Conservation (phyloP, 2,888 invertebrate species). For the Emmelina monodactyla region DNA sequence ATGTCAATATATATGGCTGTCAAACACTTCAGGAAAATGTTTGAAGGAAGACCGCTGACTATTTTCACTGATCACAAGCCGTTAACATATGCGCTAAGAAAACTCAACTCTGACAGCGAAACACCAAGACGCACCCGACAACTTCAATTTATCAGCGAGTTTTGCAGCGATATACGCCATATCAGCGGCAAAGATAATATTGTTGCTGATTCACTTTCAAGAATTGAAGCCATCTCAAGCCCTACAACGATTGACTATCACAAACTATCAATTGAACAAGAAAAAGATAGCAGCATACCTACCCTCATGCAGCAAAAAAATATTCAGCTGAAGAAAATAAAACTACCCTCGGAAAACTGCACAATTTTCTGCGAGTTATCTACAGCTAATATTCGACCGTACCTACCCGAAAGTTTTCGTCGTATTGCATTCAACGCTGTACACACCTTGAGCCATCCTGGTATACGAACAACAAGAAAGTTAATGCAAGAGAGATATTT, state of each 20-base stretch:
- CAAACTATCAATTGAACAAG: no score
- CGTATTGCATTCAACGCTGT: no score
- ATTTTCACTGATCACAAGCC: slow-evolving; percentile 5
- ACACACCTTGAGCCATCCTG: no score
- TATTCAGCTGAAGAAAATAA: no score
- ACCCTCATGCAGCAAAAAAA: no score
- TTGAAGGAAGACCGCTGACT: slow-evolving; percentile 13
- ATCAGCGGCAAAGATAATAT: slow-evolving; percentile 11
- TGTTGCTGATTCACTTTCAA: slow-evolving; percentile 15
- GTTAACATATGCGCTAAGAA: slow-evolving; percentile 7
- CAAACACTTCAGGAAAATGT: slow-evolving; percentile 14
- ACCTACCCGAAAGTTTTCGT: no score
- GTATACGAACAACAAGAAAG: no score
- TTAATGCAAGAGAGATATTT: no score
- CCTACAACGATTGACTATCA: slow-evolving; percentile 8
- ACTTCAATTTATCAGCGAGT: slow-evolving; percentile 14
- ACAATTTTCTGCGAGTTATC: no score
- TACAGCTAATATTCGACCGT: no score
- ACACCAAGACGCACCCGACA: slow-evolving; percentile 11
- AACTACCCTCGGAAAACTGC: no score
- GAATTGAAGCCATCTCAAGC: slow-evolving; percentile 12
- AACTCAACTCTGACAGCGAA: slow-evolving; percentile 4
- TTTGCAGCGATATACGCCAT: slow-evolving; percentile 12
- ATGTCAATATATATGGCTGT: slow-evolving; percentile 16
- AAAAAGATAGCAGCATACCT: no score